These are phyloP conservation scores for Drosophila neonasuta DNA, from an alignment of 2,888 invertebrate genomes.

Conservation along the genomic window DNA sequence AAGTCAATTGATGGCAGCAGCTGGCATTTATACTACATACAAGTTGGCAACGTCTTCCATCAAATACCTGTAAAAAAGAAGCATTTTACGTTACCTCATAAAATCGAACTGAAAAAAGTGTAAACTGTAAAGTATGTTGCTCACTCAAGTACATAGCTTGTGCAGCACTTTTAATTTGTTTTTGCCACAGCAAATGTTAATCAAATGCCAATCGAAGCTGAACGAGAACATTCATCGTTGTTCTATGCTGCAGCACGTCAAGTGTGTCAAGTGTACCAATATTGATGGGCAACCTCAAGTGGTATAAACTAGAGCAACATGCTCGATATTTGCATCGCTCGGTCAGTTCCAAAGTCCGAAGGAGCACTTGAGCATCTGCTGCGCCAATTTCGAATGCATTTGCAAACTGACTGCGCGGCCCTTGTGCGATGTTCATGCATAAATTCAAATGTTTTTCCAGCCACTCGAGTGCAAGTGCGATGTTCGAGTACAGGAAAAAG, in stretches of 20 bases:
- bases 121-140: constrained; percentile 21
- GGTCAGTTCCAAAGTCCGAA: constrained; percentile 16
- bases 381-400: constrained; percentile 68
- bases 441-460: constrained; percentile 69
- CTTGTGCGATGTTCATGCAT: constrained; percentile 59
- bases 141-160: constrained; percentile 32
- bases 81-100: constrained; percentile 42
- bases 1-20: constrained; percentile 66
- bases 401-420: constrained; percentile 41
- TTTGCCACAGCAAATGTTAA: constrained; percentile 53
- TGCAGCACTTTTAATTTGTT: constrained; percentile 37
- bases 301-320: constrained; percentile 45
- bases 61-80: constrained; percentile 66
- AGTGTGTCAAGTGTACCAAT: constrained; percentile 64
- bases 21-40: constrained; percentile 30
- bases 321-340: constrained; percentile 69
- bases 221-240: constrained; percentile 5
- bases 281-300: constrained; percentile 67
- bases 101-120: constrained; percentile 17
- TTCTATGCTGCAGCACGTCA: constrained; percentile 21
- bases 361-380: constrained; percentile 34
- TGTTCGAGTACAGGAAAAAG: constrained; percentile 1
- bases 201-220: constrained; percentile 41
- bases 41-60: constrained; percentile 50
- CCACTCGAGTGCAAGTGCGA: constrained; percentile 48